Conservation (phyloP, 2,113 vertebrate species). For the Orycteropus afer region DNA sequence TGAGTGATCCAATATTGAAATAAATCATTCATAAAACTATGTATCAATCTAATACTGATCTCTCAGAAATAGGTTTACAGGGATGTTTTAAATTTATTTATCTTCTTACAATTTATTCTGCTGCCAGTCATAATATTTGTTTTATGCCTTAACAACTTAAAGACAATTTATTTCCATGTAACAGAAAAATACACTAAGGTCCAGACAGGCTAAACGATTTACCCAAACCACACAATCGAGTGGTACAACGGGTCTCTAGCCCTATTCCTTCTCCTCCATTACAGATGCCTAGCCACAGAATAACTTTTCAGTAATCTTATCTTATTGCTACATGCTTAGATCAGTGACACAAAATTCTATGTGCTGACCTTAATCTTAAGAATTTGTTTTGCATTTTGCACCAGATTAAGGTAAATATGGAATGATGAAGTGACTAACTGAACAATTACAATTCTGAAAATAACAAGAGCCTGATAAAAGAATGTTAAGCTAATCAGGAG, state of each 20-base stretch:
- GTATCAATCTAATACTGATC: neutral
- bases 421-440: neutral
- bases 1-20: neutral
- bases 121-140: neutral
- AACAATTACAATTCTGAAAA: constrained; percentile 1
- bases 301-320: neutral
- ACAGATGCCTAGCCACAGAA: neutral
- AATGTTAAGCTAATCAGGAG: neutral
- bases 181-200: neutral
- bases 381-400: constrained; percentile 21
- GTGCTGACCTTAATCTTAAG: neutral
- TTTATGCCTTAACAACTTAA: neutral
- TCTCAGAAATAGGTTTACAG: neutral
- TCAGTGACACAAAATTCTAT: constrained; percentile 5
- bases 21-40: constrained; percentile 10
- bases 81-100: neutral
- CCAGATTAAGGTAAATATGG: neutral
- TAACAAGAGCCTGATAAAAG: neutral
- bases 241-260: neutral
- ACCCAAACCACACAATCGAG: neutral
- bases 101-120: neutral
- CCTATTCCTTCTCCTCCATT: neutral
- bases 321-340: neutral
- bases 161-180: constrained; percentile 4
- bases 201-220: neutral